phyloP scores from a whole-genome alignment of 1,140 invertebrate species.

The Phocides pigmalion region DNA sequence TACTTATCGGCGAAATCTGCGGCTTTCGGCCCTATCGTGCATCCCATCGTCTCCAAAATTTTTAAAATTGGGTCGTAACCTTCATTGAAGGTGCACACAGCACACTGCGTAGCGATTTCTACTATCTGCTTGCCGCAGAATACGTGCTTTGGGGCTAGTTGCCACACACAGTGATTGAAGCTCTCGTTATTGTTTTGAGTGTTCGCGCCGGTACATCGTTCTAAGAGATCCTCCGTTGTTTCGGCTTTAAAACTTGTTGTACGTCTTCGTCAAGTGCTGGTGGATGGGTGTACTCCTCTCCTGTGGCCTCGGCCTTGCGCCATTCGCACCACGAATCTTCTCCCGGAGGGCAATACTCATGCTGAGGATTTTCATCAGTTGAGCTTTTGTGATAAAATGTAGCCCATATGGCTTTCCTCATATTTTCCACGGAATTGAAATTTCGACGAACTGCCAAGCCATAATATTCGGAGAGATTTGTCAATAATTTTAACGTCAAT shows the following conservation, averaged over 20 bases:
- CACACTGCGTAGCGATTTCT: constrained; percentile 12
- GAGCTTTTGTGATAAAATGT: constrained; percentile 29
- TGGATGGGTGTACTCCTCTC: too few relatives aligned
- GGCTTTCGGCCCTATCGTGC: constrained; percentile 29
- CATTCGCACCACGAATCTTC: constrained; percentile 16
- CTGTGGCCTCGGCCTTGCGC: constrained; percentile 7
- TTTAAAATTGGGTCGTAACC: constrained; percentile 30
- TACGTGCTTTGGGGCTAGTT: constrained; percentile 17
- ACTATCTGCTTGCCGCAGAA: constrained; percentile 15
- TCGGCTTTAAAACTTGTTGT: constrained; percentile 11
- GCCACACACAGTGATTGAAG: constrained; percentile 13
- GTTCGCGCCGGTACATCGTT: constrained; percentile 13
- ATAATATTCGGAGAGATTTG: too few relatives aligned
- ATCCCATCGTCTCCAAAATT: constrained; percentile 30
- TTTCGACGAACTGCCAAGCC: too few relatives aligned
- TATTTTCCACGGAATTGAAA: constrained; percentile 18
- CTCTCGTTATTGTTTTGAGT: constrained; percentile 17
- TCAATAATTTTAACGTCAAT: too few relatives aligned
- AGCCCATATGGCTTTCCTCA: constrained; percentile 30
- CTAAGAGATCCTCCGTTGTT: constrained; percentile 12
- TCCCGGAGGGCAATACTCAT: constrained; percentile 19
- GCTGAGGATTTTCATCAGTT: constrained; percentile 31
- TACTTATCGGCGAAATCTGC: constrained; percentile 24
- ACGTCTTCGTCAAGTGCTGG: too few relatives aligned
- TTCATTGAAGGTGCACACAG: constrained; percentile 28